Percentiles rank a stretch among this genome's conserved stretches.
Evolutionary conservation across 2,888 invertebrate species (phyloP).

Genomic region (Aphidius colemani): DNA sequence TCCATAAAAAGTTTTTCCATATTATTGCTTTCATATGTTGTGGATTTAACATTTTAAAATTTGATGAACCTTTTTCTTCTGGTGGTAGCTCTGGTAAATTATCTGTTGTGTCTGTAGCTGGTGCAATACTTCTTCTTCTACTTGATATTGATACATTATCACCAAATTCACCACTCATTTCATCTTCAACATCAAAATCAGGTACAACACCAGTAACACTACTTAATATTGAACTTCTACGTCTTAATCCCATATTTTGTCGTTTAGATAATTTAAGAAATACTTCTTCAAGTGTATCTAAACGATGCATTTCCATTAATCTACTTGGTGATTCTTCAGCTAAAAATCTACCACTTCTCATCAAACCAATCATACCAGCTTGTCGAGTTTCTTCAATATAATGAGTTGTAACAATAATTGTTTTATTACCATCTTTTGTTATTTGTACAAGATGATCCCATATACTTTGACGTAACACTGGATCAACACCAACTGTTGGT

Average conservation of each 20-base stretch:
- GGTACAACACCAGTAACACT: constrained; percentile 65
- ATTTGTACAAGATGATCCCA: constrained; percentile 85
- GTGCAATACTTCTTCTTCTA: constrained; percentile 68
- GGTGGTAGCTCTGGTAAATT: constrained; percentile 70
- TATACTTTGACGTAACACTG: constrained; percentile 81
- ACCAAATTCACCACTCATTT: constrained; percentile 86
- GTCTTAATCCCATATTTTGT: constrained; percentile 80
- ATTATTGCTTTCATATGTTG: constrained; percentile 80
- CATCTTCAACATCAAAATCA: constrained; percentile 59
- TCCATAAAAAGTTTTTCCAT: constrained; percentile 88
- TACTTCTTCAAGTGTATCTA: constrained; percentile 78
- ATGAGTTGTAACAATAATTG: constrained; percentile 86
- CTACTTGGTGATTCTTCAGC: constrained; percentile 81
- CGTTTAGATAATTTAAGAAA: constrained; percentile 79
- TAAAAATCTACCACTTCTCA: constrained; percentile 83
- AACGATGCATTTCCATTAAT: constrained; percentile 72
- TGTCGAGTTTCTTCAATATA: constrained; percentile 87
- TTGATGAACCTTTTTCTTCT: constrained; percentile 63
- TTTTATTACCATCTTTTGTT: constrained; percentile 74
- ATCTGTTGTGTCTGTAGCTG: constrained; percentile 62
- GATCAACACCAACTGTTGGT: constrained; percentile 93
- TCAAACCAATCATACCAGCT: constrained; percentile 79
- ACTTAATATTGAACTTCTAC: constrained; percentile 79
- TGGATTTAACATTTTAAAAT: constrained; percentile 68
- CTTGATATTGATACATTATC: constrained; percentile 83